Evolutionary conservation across 2,797 vertebrate genomes (phyloP).

Genomic region (Taeniopygia guttata): DNA sequence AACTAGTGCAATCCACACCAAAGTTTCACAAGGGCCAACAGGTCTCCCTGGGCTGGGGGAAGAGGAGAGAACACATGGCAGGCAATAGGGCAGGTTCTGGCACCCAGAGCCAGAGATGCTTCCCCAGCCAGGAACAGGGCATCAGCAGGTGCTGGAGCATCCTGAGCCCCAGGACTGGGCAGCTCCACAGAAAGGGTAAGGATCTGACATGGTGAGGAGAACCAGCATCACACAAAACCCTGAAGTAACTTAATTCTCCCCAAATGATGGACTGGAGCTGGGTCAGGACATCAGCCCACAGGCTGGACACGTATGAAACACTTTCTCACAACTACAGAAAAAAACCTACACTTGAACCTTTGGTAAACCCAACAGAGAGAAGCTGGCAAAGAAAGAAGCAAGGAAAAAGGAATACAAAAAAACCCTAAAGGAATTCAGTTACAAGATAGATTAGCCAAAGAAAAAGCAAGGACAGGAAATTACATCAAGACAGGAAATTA

Average conservation of each 20-base stretch:
- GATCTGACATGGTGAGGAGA: not conserved
- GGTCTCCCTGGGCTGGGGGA: not conserved
- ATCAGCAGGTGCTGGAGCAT: not conserved
- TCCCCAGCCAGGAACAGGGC: not conserved
- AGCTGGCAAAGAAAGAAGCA: not conserved
- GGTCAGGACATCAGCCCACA: not conserved
- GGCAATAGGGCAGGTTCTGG: not conserved
- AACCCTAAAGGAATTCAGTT: accelerated
- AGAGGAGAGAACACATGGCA: not conserved
- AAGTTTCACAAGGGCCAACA: not conserved
- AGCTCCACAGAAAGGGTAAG: not conserved
- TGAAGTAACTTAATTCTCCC: not conserved
- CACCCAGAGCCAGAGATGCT: not conserved
- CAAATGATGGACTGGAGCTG: not conserved
- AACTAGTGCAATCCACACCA: not conserved
- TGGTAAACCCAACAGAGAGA: not conserved
- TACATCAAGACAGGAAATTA: not conserved
- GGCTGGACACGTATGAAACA: not conserved
- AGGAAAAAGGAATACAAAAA: not conserved
- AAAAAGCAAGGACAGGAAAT: not conserved
- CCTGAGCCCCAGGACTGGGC: not conserved
- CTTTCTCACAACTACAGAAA: not conserved
- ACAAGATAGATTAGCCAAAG: not conserved
- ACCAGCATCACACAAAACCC: not conserved
- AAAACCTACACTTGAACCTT: not conserved